Evolutionary conservation across 2,797 vertebrate species (phyloP).

Genomic region (Paramormyrops hopkinsi): DNA sequence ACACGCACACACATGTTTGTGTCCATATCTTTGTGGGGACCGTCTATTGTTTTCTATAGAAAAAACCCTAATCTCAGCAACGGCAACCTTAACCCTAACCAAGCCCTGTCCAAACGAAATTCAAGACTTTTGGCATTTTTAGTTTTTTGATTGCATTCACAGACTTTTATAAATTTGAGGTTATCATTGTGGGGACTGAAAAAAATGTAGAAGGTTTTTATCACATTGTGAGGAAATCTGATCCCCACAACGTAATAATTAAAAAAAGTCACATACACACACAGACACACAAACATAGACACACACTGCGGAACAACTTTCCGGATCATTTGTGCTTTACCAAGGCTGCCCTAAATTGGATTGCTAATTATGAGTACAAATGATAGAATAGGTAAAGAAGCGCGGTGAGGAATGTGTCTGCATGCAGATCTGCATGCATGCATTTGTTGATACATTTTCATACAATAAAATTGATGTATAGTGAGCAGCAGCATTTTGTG

Average conservation of each 20-base stretch:
- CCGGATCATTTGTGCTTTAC: not conserved
- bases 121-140: not conserved
- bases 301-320: not conserved
- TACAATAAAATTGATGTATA: not conserved
- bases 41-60: not conserved
- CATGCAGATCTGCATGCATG: not conserved
- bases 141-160: not conserved
- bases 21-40: not conserved
- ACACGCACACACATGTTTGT: conserved; percentile 1
- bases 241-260: not conserved
- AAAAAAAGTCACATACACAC: not conserved
- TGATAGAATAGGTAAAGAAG: not conserved
- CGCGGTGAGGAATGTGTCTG: not conserved
- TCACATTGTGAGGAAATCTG: not conserved
- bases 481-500: not conserved
- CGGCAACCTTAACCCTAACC: not conserved
- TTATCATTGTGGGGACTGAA: not conserved
- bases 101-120: not conserved
- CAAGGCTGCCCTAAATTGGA: not conserved
- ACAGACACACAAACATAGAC: conserved; percentile 3
- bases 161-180: not conserved
- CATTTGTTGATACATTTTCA: not conserved
- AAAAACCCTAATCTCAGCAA: not conserved
- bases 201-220: not conserved
- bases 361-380: not conserved